Evolutionary conservation across 2,888 invertebrate species (phyloP).

Genomic region (Rhagium mordax): DNA sequence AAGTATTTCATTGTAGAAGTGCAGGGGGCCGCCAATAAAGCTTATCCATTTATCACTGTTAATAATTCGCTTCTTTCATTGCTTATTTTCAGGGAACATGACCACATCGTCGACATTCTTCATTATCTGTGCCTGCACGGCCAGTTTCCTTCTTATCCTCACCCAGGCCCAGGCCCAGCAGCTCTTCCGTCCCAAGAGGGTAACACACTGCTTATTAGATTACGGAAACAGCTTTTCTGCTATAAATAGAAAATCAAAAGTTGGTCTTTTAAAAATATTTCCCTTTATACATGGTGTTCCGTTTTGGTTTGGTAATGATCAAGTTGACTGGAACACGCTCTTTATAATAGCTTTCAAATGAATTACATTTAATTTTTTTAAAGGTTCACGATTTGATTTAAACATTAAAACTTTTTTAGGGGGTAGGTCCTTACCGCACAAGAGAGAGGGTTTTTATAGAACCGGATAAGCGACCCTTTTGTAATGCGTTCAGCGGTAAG

Average conservation of each 20-base stretch:
- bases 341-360: no score
- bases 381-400: no score
- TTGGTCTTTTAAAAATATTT: no score
- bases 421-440: slow-evolving; percentile 52
- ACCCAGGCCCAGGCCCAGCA: slow-evolving; percentile 55
- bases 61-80: slow-evolving; percentile 52
- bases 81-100: slow-evolving; percentile 56
- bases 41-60: slow-evolving; percentile 64
- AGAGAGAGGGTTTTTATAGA: slow-evolving; percentile 65
- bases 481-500: slow-evolving; percentile 90
- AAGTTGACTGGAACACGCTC: no score
- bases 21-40: slow-evolving; percentile 62
- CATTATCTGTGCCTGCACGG: slow-evolving; percentile 51
- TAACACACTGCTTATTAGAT: slow-evolving; percentile 49
- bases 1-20: slow-evolving; percentile 66
- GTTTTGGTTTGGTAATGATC: no score
- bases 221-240: no score
- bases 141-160: slow-evolving; percentile 50
- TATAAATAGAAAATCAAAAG: no score
- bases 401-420: slow-evolving; percentile 37
- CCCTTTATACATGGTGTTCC: no score
- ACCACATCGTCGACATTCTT: slow-evolving; percentile 53
- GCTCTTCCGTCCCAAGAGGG: slow-evolving; percentile 62
- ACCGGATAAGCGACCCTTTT: slow-evolving; percentile 86
- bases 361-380: no score